Percentiles rank a stretch among this genome's conserved stretches.
Evolutionary conservation across 2,113 vertebrate genomes (phyloP).

Genomic region (Ammodytes dubius): DNA sequence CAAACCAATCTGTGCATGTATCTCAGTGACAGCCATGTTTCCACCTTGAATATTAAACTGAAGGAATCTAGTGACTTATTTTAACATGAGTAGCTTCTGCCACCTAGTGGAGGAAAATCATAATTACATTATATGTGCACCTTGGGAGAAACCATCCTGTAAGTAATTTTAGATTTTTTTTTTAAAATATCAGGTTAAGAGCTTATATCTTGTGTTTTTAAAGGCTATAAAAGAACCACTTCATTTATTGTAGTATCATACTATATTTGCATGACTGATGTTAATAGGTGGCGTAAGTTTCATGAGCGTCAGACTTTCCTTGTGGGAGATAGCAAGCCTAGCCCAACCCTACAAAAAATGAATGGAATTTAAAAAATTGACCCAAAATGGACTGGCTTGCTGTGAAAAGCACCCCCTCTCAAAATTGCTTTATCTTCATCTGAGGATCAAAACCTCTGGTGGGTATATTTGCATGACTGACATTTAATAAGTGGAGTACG

Average conservation of each 20-base stretch:
- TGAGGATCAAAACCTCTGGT: too few relatives aligned
- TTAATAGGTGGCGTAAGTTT: too few relatives aligned
- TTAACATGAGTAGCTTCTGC: conserved; percentile 38
- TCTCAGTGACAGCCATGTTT: neutral
- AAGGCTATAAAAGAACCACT: neutral
- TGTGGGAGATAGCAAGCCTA: too few relatives aligned
- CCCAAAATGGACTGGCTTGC: too few relatives aligned
- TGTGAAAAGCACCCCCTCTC: too few relatives aligned
- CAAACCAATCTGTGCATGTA: neutral
- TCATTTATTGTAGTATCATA: neutral
- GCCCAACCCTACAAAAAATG: too few relatives aligned
- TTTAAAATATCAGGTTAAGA: neutral
- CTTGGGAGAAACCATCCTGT: neutral
- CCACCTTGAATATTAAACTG: neutral
- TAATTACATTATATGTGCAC: neutral
- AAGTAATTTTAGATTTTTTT: neutral
- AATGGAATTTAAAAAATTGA: too few relatives aligned
- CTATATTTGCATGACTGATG: neutral
- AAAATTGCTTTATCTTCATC: too few relatives aligned
- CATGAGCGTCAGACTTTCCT: too few relatives aligned
- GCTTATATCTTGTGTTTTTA: neutral
- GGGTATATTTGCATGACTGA: too few relatives aligned
- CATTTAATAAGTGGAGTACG: too few relatives aligned
- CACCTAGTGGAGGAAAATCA: conserved; percentile 32
- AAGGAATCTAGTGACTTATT: neutral